phyloP scores from a whole-genome alignment of 2,113 vertebrate genomes.

The Ursus arctos region DNA sequence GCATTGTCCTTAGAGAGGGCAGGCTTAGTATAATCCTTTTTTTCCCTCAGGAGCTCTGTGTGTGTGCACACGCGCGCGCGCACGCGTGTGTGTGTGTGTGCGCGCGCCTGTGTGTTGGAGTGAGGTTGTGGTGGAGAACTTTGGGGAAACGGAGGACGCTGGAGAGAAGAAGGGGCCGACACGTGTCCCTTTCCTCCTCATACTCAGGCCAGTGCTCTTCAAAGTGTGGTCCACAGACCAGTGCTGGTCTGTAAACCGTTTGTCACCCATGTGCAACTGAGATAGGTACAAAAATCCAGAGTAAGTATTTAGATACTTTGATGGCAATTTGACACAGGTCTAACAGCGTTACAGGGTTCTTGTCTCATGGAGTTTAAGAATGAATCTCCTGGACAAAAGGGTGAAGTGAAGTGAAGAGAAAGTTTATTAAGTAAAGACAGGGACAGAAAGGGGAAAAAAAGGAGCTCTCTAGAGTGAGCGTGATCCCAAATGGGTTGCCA shows the following conservation, averaged over 20 bases:
- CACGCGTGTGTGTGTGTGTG: not conserved
- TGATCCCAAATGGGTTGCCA: not conserved
- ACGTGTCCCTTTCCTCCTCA: accelerated
- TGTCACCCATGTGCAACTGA: not conserved
- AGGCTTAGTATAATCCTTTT: not conserved
- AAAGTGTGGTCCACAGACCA: not conserved
- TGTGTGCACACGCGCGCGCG: not conserved
- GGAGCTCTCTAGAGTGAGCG: not conserved
- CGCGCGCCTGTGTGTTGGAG: no score
- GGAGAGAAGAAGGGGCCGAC: not conserved
- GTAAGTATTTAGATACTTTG: not conserved
- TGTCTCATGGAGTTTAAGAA: not conserved
- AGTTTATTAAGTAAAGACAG: not conserved
- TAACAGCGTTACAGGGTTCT: not conserved
- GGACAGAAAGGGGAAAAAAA: not conserved
- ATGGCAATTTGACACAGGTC: not conserved
- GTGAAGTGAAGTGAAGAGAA: not conserved
- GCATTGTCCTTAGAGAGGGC: not conserved
- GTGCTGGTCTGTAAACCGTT: not conserved
- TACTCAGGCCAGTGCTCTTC: not conserved
- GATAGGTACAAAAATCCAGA: not conserved
- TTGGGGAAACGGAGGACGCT: not conserved
- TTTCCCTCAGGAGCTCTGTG: not conserved
- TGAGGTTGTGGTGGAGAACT: not conserved
- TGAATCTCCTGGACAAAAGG: not conserved